Conservation (phyloP, 2,113 vertebrate species). For the Neogobius melanostomus region DNA sequence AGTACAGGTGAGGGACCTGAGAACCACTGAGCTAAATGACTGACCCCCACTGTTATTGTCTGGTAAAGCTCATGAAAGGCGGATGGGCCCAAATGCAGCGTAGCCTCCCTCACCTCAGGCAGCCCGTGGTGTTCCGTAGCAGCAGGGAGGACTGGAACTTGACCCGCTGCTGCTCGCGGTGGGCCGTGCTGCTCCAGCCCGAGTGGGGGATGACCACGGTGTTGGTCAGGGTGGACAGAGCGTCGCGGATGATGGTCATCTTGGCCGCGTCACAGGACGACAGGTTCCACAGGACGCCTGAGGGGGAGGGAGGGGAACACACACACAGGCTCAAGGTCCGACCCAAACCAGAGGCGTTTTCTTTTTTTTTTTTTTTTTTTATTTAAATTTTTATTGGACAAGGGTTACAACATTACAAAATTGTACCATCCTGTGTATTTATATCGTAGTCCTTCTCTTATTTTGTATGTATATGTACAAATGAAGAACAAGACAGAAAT, state of each 20-base stretch:
- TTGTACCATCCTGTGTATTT: too few species aligned
- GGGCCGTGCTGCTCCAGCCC: slow-evolving; percentile 89
- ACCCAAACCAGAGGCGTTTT: too few species aligned
- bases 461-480: too few species aligned
- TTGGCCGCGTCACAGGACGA: slow-evolving; percentile 96
- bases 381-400: too few species aligned
- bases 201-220: slow-evolving; percentile 96
- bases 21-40: too few species aligned
- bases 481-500: too few species aligned
- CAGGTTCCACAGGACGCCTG: slow-evolving; percentile 97
- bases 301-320: background rate
- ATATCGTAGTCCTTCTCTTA: too few species aligned
- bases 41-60: background rate
- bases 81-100: background rate
- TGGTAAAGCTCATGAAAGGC: background rate
- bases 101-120: slow-evolving; percentile 84
- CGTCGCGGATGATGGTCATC: slow-evolving; percentile 97
- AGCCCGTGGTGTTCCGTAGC: slow-evolving; percentile 94
- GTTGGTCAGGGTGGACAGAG: slow-evolving; percentile 90
- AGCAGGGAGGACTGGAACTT: slow-evolving; percentile 95
- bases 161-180: slow-evolving; percentile 91
- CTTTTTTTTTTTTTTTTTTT: too few species aligned
- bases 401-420: too few species aligned
- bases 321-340: too few species aligned
- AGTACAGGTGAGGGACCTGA: too few species aligned